Evolutionary conservation across 2,113 vertebrate species (phyloP), one percentile per base, ranked within the genome.

Genomic region (Vireo altiloquus): DNA sequence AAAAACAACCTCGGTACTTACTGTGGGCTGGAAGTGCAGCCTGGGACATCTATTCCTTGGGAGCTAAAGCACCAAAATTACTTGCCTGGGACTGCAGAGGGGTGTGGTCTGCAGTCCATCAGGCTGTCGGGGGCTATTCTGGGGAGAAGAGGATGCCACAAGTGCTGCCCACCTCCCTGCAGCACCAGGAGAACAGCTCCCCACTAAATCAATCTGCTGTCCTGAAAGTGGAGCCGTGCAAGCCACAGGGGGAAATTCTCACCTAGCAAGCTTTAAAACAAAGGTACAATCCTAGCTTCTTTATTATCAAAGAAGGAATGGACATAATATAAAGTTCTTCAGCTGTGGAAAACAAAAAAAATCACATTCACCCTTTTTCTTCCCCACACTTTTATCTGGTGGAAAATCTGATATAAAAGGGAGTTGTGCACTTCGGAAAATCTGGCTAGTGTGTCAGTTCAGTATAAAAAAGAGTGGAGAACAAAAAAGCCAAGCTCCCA

Each of bases 351-450:
- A 63, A 31, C 22, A 50, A 47, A 52, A 71, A 54, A 5, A 86
- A 37, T 64, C 21, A 27, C 30, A 68, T 75, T 75, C 25, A 16
- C 52, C 27, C 15, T 61, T 69, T 82, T 93, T 94, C 76, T 66
- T 14, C 33, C 68, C 65, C 18, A 50, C 27, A 15, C 69, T 93
- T 96, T 92, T 72, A 89, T 95, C 77, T 92, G 88, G 80, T 94
- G 96, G 93, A 96, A 96, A 97, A 94, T 90, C 39, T 97, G 87
- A 96, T 91, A 95, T 92, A 88, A 95, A 95, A 52, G 66, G 35
- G 87, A 95, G 52, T 60, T 66, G 35, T 20, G 2, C 6, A 2
- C 52, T 94, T 86, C 0, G 56, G 90, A 94, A 96, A 96, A 93
- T 92, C 90, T 92, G 88, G 80, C 64, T 90, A 75, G 56, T 24